Base-by-base conservation (phyloP, 2,113 vertebrate species). In the Odontophorus gujanensis region DNA sequence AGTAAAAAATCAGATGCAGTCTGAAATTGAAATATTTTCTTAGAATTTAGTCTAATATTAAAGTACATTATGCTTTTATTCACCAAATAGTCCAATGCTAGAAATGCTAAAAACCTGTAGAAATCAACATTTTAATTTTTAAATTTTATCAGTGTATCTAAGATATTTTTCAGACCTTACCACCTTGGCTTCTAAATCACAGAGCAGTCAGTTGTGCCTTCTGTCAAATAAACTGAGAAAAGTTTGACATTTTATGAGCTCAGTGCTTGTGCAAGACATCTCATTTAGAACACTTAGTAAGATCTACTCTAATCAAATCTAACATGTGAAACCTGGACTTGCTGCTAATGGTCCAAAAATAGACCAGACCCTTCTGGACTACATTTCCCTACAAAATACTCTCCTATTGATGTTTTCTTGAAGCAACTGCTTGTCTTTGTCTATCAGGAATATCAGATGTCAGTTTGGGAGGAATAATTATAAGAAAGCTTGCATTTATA, bases 391-490 rank as follows among this genome's bases (percentile, higher is more conserved):
- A 75, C 62, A 57, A 96, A 97, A 96, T 95, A 51, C 38, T 92
- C 75, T 87, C 30, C 45, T 89, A 73, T 74, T 95, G 96, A 95
- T 96, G 45, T 92, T 96, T 94, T 90, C 68, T 91, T 95, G 38
- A 87, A 97, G 93, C 26, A 96, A 96, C 92, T 96, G 90, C 93
- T 95, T 97, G 74, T 95, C 96, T 95, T 93, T 96, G 94, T 95
- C 96, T 95, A 89, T 96, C 92, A 94, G 62, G 89, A 94, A 86
- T 77, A 94, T 86, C 61, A 81, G 66, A 90, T 97, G 96, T 97
- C 97, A 97, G 78, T 96, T 96, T 93, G 38, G 68, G 92, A 93
- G 53, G 58, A 91, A 72, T 95, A 97, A 97, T 97, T 98, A 90
- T 92, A 94, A 94, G 77, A 96, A 97, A 96, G 59, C 30, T 89